Conservation (phyloP, 2,797 vertebrate species). For the Euphonia xanthogaster region DNA sequence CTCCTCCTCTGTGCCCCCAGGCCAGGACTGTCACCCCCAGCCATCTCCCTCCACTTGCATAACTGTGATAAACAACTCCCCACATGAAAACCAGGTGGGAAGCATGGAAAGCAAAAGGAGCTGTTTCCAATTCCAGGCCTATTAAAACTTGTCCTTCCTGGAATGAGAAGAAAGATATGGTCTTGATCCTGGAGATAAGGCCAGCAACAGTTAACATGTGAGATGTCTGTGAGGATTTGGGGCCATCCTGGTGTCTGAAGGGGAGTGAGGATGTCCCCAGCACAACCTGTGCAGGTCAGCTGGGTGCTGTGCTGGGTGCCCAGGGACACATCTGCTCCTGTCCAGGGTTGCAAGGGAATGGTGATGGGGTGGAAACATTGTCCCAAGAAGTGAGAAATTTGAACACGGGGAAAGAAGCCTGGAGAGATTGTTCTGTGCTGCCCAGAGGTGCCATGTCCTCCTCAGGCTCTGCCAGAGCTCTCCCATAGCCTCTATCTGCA, state of each 20-base stretch:
- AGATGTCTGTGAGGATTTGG: not conserved
- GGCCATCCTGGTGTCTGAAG: fast-evolving
- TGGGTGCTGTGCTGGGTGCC: not conserved
- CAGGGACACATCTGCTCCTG: not conserved
- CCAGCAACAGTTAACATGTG: not conserved
- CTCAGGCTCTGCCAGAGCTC: not conserved
- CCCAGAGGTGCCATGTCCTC: not conserved
- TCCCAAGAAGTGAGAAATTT: not conserved
- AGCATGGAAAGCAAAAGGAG: not conserved
- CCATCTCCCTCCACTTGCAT: not conserved
- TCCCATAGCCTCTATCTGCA: not conserved
- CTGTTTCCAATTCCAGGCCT: slow-evolving; percentile 40
- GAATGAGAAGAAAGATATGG: slow-evolving; percentile 18
- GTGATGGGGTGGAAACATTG: not conserved
- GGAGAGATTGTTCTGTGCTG: not conserved
- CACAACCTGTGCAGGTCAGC: not conserved
- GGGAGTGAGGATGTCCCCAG: not conserved
- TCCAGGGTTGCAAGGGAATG: not conserved
- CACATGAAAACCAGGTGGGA: not conserved
- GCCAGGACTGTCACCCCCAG: not conserved
- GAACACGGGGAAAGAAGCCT: not conserved
- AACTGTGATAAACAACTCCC: not conserved
- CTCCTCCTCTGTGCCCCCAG: fast-evolving
- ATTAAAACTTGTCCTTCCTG: slow-evolving; percentile 27
- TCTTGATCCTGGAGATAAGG: slow-evolving; percentile 26